Percentiles rank a stretch among this genome's conserved stretches.
These are phyloP conservation scores for Enteromius afrohamiltoni DNA, from an alignment of 2,797 vertebrate species.

Conservation along the genomic window DNA sequence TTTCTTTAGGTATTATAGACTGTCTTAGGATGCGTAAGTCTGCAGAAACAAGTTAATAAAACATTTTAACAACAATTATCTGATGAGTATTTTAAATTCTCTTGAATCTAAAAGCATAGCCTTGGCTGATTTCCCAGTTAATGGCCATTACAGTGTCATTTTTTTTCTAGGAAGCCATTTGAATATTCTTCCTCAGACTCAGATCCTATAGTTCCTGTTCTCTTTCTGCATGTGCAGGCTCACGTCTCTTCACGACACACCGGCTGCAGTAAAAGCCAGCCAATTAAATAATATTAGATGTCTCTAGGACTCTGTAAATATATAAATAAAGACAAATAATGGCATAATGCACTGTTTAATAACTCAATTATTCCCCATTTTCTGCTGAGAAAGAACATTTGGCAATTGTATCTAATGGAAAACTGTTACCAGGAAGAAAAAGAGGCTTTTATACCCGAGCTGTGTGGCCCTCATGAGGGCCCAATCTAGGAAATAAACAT, in stretches of 20 bases:
- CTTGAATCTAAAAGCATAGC: conserved; percentile 32
- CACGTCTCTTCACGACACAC: neutral
- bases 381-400: conserved; percentile 59
- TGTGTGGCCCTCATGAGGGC: conserved; percentile 45
- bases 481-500: neutral
- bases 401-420: conserved; percentile 67
- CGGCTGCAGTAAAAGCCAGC: neutral
- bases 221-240: neutral
- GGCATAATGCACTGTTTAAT: conserved; percentile 52
- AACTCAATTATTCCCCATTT: conserved; percentile 67
- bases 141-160: conserved; percentile 8
- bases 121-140: conserved; percentile 41
- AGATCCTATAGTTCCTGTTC: neutral
- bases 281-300: conserved; percentile 47
- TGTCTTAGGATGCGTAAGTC: neutral
- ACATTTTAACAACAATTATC: conserved; percentile 17
- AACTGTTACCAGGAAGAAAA: conserved; percentile 62
- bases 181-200: conserved; percentile 2
- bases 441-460: conserved; percentile 56
- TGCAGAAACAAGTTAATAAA: conserved; percentile 45
- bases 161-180: neutral
- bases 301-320: conserved; percentile 13
- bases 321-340: conserved; percentile 23
- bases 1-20: conserved; percentile 10
- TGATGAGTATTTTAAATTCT: conserved; percentile 42